phyloP scores from a whole-genome alignment of 2,113 vertebrate genomes.

The Pomatorhinus ruficollis region DNA sequence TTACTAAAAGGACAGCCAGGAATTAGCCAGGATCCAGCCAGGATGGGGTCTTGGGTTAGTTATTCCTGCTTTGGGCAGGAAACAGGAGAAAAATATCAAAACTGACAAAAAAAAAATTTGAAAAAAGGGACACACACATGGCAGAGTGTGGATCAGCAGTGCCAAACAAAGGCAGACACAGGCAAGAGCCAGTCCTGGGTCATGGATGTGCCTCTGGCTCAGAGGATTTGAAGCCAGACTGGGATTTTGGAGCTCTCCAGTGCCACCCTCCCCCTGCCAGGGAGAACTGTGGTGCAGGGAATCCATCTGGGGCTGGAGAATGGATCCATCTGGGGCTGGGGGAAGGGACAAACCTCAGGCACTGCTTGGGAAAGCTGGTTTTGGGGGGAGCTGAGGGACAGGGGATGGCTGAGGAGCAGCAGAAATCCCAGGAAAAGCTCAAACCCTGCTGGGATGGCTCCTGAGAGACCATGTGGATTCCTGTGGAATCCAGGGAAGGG shows the following conservation, averaged over 20 bases:
- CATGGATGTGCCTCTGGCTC: not conserved
- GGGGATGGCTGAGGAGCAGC: not conserved
- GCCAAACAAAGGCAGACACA: not conserved
- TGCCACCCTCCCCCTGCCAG: not conserved
- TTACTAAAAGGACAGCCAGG: not conserved
- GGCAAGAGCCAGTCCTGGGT: not conserved
- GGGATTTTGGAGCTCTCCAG: not conserved
- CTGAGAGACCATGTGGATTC: accelerated
- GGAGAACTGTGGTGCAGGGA: not conserved
- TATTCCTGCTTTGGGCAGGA: not conserved
- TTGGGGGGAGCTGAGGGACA: not conserved
- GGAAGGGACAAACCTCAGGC: not conserved
- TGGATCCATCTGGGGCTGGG: not conserved
- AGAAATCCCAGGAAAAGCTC: not conserved
- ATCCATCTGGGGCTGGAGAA: not conserved
- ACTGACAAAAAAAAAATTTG: accelerated
- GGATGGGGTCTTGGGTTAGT: not conserved
- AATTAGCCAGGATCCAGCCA: not conserved
- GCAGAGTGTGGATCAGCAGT: not conserved
- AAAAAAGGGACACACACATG: too few relatives aligned
- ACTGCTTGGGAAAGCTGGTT: accelerated
- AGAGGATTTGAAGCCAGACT: not conserved
- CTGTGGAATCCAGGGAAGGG: accelerated
- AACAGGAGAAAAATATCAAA: not conserved
- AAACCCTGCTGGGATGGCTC: not conserved